Base-by-base conservation (phyloP, 2,113 vertebrate genomes). In the Oreocharis arfaki region DNA sequence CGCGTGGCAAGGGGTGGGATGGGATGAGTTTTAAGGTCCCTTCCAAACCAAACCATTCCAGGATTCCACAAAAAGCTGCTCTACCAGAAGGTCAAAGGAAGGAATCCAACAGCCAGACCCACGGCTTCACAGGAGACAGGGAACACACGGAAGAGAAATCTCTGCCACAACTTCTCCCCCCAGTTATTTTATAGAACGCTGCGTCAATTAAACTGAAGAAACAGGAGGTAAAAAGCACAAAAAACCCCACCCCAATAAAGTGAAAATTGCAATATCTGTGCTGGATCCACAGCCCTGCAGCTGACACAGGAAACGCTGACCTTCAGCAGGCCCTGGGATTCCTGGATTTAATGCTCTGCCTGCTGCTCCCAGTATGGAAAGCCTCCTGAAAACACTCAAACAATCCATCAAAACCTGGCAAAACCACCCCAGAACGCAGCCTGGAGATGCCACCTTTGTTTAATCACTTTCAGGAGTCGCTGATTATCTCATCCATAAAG, bases 231-330 rank as follows among this genome's bases (percentile, higher is more conserved):
- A 44, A 37, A 71, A 16, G 22, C 44, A 49, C 24, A 24, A 20
- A 33, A 6, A 1, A 3, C 6, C 19, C 6, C 13, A 39, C 1
- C 1, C 4, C 22, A 7, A 1, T 13, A 1, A 10, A 2, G 19
- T 11, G 10, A 83, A 83, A 84, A 17, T 0, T 2, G 28, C 7
- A 60, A 4, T 37, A 7, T 53, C 14, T 20, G 11, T 22, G 20
- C 37, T 6, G 26, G 41, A 26, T 41, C 24, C 53, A 10, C 2
- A 32, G 57, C 64, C 17, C 28, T 22, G 57, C 49, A 21, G 80
- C 35, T 42, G 22, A 5, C 55, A 20, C 35, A 27, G 24, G 1
- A 6, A 59, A 27, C 0, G 2, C 42, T 24, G 41, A 22, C 37
- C 73, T 80, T n/a, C 22, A 5, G 22, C 26, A 24, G 12, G 5